Conservation (phyloP, 2,113 vertebrate species). For the Sinocyclocheilus anshuiensis region DNA sequence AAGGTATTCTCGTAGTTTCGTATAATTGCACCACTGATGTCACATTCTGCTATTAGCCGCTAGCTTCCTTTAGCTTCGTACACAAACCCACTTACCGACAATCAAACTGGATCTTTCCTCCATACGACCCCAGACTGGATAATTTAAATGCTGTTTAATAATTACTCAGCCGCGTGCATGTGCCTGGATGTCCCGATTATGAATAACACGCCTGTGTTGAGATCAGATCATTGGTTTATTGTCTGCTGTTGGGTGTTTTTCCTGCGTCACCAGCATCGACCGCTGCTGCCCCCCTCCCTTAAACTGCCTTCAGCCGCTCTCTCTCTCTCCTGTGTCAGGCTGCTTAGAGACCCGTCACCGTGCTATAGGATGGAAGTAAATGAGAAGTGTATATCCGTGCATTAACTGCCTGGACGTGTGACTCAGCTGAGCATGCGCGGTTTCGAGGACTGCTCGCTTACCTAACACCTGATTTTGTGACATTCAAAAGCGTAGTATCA, state of each 20-base stretch:
- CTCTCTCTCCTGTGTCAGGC: constrained; percentile 63
- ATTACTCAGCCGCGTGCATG: constrained; percentile 6
- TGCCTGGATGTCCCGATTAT: constrained; percentile 22
- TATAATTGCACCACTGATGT: no score
- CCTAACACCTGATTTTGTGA: constrained; percentile 18
- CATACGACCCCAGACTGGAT: constrained; percentile 27
- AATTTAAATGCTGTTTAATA: constrained; percentile 29
- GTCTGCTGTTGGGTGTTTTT: constrained; percentile 83
- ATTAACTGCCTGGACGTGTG: constrained; percentile 19
- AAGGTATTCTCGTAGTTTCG: no score
- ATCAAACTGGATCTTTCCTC: constrained; percentile 52
- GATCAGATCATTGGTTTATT: constrained; percentile 58
- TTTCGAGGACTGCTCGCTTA: not conserved
- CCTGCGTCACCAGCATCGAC: constrained; percentile 86
- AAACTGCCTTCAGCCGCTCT: constrained; percentile 68
- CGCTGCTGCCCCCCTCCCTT: constrained; percentile 66
- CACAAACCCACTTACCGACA: constrained; percentile 52
- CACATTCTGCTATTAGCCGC: constrained; percentile 27
- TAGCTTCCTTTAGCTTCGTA: constrained; percentile 42
- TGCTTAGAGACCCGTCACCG: constrained; percentile 51
- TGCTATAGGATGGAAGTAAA: constrained; percentile 42
- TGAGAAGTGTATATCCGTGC: constrained; percentile 44
- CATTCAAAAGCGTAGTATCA: not conserved
- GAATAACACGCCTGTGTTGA: constrained; percentile 26
- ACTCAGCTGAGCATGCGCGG: constrained; percentile 35